Percentiles rank a stretch among this genome's conserved stretches.
Conservation (phyloP, 2,888 invertebrate genomes). For the Parnassius smintheus region DNA sequence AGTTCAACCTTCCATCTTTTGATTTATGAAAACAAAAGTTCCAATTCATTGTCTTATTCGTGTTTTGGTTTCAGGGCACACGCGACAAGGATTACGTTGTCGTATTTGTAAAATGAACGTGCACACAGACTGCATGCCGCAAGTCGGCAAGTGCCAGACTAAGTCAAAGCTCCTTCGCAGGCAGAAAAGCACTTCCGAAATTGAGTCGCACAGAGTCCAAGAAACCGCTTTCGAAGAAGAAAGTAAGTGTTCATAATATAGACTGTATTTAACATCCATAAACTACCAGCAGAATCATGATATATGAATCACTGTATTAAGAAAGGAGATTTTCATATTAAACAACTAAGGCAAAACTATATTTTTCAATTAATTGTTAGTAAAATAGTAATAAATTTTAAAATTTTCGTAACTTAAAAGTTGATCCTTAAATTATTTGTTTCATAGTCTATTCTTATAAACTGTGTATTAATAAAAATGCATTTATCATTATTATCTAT, state of each 20-base stretch:
- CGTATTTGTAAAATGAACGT: conserved; percentile 95
- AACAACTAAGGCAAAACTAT: no score
- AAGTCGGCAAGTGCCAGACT: conserved; percentile 91
- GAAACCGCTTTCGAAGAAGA: conserved; percentile 86
- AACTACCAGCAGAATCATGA: neutral
- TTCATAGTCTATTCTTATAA: no score
- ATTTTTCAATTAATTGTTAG: no score
- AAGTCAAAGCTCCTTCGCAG: conserved; percentile 91
- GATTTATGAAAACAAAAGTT: no score
- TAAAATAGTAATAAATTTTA: no score
- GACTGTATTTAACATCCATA: neutral
- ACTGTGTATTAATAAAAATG: no score
- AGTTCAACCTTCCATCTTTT: no score
- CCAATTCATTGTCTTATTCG: neutral
- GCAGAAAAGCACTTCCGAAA: conserved; percentile 94
- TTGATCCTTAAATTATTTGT: no score
- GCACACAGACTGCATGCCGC: conserved; percentile 93
- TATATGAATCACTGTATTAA: no score
- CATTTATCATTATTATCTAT: no score
- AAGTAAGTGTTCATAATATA: conserved; percentile 83
- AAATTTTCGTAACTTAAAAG: no score
- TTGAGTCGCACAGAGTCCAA: conserved; percentile 85
- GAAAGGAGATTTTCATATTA: no score
- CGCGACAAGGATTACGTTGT: conserved; percentile 94
- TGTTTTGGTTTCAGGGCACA: conserved; percentile 85